phyloP scores from a whole-genome alignment of 2,113 vertebrate species.

The Lynx canadensis region DNA sequence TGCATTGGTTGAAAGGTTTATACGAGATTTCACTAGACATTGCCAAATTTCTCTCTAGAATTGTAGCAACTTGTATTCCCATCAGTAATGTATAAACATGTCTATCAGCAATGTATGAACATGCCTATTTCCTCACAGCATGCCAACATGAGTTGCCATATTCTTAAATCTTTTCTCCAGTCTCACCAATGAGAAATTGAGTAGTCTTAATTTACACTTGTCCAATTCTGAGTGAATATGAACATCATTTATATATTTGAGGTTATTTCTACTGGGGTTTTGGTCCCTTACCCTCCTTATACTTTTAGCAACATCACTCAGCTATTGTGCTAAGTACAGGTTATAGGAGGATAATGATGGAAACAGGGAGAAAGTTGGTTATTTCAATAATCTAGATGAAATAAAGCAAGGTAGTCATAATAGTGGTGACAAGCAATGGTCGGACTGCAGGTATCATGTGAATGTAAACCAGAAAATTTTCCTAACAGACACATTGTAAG shows the following conservation, averaged over 20 bases:
- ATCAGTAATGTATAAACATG: not conserved
- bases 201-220: not conserved
- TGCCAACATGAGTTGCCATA: not conserved
- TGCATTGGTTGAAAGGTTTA: not conserved
- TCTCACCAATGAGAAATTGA: not conserved
- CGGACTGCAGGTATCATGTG: not conserved
- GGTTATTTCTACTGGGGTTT: not conserved
- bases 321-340: not conserved
- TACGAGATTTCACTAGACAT: not conserved
- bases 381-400: not conserved
- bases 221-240: not conserved
- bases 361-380: not conserved
- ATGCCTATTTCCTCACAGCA: not conserved
- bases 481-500: not conserved
- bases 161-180: not conserved
- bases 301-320: not conserved
- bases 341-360: not conserved
- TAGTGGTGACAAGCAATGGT: not conserved
- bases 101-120: not conserved
- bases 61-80: not conserved
- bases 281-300: not conserved
- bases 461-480: constrained; percentile 16
- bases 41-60: not conserved
- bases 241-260: not conserved
- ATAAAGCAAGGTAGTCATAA: not conserved